Conservation (phyloP, 2,113 vertebrate species). For the Lycaon pictus region DNA sequence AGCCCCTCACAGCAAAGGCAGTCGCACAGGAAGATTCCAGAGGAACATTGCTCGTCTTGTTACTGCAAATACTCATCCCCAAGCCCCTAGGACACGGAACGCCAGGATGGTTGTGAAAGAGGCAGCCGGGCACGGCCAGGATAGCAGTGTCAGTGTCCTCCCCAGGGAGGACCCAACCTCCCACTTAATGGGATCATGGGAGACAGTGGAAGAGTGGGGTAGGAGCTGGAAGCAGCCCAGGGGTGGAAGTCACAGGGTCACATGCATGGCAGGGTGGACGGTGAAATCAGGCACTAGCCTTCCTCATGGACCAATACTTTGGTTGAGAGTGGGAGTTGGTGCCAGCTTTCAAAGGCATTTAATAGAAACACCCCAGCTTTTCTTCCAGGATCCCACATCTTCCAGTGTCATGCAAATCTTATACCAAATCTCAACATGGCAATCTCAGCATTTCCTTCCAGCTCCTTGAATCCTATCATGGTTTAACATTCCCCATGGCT, state of each 20-base stretch:
- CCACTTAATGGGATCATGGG: neutral
- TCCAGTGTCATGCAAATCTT: neutral
- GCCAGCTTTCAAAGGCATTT: neutral
- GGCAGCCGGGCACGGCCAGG: neutral
- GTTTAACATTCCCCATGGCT: neutral
- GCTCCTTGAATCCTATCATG: neutral
- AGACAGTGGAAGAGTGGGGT: neutral
- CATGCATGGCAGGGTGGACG: rapidly evolving
- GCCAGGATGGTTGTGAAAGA: neutral
- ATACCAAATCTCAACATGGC: neutral
- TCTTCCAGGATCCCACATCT: neutral
- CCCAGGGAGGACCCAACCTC: neutral
- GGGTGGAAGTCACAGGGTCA: neutral
- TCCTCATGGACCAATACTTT: neutral
- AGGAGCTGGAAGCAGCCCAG: neutral
- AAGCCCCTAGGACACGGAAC: neutral
- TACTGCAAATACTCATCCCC: neutral
- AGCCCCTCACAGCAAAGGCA: neutral
- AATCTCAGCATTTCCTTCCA: neutral
- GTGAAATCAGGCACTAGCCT: rapidly evolving
- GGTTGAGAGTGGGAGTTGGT: neutral
- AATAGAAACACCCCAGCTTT: neutral
- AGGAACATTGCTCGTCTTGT: constrained; percentile 15
- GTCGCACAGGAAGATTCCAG: constrained; percentile 1
- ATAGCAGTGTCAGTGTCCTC: neutral